Evolutionary conservation across 2,113 vertebrate genomes (phyloP).

Genomic region (Podocnemis expansa): DNA sequence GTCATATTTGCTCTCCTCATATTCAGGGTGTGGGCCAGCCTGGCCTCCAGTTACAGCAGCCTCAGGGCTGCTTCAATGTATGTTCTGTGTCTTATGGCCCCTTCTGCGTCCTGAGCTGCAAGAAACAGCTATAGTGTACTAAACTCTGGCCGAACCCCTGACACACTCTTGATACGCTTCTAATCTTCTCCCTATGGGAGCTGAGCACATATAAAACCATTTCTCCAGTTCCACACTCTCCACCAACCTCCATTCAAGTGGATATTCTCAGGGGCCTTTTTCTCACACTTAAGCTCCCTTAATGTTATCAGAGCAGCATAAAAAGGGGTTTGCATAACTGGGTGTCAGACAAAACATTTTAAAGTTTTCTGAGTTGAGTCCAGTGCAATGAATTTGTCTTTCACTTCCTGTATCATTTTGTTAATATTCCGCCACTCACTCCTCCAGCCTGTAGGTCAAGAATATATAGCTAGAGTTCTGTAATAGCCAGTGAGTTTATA

Average conservation of each 20-base stretch:
- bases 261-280: neutral
- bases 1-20: neutral
- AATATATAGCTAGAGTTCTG: neutral
- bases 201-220: neutral
- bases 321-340: neutral
- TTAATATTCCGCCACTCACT: neutral
- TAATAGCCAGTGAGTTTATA: neutral
- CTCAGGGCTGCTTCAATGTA: neutral
- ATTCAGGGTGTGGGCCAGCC: neutral
- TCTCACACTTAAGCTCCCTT: neutral
- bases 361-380: neutral
- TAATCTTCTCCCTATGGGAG: neutral
- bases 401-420: neutral
- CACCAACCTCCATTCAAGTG: neutral
- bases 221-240: neutral
- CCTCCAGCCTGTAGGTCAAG: neutral
- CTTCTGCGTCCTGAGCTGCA: neutral
- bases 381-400: neutral
- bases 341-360: neutral
- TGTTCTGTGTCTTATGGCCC: neutral
- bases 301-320: neutral
- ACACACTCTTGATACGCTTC: neutral
- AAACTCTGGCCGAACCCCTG: neutral
- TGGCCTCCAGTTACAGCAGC: neutral
- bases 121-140: neutral